Evolutionary conservation across 2,888 invertebrate species (phyloP), one percentile per base, ranked within the genome.

Genomic region (Drosophila paramelanica): DNA sequence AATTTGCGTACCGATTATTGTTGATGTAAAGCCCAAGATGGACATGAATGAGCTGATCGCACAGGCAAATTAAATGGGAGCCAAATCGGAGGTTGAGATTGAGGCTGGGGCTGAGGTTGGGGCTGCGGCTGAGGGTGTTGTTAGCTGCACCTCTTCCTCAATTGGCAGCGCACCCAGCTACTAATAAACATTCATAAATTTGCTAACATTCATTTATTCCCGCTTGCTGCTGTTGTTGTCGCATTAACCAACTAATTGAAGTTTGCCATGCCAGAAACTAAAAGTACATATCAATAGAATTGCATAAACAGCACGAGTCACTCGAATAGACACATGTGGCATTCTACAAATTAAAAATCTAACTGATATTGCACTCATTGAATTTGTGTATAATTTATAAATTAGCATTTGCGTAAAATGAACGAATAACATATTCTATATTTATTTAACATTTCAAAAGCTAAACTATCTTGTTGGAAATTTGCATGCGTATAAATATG

Each of bases 131-230:
- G 64, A 31, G 38, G 46, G 58, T 4, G 23, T 45, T 38, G 33
- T 23, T 31, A 58, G 67, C 81, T 82, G 89, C 82, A 82, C 82
- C 82, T 83, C 51, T 82, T 82, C 87, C 82, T 77, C 73, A 83
- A 82, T 82, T 69, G 58, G 31, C 60, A 73, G 66, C 82, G 67
- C 89, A 83, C 82, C 87, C 81, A 79, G 66, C 57, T 42, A 57
- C 33, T 42, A 67, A 65, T 76, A 76, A 83, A 67, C 69, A 79
- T 74, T 79, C 69, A 76, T 76, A 79, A 69, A 70, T 85, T 69
- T 60, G 79, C 74, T 43, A 53, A 42, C 61, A 69, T 59, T 62
- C 62, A 77, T 62, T 56, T 59, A 53, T 77, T 11, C 47, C 56
- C 45, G 46, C 49, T 59, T 53, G 41, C 27, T 56, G 53, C n/a